Conservation (phyloP, 2,797 vertebrate species). For the Danio aesculapii region DNA sequence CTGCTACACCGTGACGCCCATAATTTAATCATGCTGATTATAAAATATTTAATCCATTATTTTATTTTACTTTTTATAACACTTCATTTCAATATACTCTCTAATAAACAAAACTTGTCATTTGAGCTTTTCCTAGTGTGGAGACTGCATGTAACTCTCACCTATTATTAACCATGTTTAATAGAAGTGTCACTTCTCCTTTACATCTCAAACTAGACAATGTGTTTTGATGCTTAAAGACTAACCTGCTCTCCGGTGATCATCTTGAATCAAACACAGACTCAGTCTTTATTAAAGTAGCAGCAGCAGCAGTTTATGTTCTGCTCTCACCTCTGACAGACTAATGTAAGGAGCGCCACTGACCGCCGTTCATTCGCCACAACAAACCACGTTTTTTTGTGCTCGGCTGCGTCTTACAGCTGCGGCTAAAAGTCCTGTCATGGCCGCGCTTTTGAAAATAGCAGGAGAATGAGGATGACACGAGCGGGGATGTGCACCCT, state of each 20-base stretch:
- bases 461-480: slow-evolving; percentile 82
- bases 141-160: too few species aligned
- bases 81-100: too few species aligned
- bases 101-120: too few species aligned
- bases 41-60: too few species aligned
- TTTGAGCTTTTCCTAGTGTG: too few species aligned
- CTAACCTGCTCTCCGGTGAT: neutral
- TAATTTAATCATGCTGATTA: too few species aligned
- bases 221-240: slow-evolving; percentile 2
- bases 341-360: slow-evolving; percentile 24
- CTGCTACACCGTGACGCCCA: too few species aligned
- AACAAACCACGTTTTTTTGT: slow-evolving; percentile 78
- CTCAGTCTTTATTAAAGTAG: neutral
- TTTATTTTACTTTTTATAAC: too few species aligned
- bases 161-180: neutral
- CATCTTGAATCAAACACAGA: slow-evolving; percentile 4
- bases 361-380: slow-evolving; percentile 40
- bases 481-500: slow-evolving; percentile 83
- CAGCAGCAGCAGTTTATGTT: neutral
- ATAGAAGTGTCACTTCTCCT: neutral
- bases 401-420: slow-evolving; percentile 47
- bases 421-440: slow-evolving; percentile 74
- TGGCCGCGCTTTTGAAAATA: slow-evolving; percentile 71
- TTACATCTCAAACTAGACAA: neutral
- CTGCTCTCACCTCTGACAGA: slow-evolving; percentile 27